Conservation (phyloP, 2,113 vertebrate species). For the Galemys pyrenaicus region DNA sequence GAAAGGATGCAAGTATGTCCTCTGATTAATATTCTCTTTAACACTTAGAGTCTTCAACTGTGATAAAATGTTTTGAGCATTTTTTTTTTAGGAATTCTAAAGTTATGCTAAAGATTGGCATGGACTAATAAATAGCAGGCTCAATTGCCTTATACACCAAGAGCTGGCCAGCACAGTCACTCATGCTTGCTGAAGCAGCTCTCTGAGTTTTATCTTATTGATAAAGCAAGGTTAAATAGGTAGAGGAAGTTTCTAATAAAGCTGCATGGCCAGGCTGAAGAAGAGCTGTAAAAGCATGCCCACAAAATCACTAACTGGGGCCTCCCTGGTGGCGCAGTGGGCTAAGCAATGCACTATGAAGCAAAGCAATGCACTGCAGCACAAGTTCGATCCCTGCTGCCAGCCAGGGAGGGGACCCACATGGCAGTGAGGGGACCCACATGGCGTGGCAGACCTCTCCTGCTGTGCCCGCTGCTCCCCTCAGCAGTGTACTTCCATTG, state of each 20-base stretch:
- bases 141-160: neutral
- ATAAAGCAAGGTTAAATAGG: neutral
- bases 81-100: conserved; percentile 10
- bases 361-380: too few relatives aligned
- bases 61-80: neutral
- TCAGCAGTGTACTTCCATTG: too few relatives aligned
- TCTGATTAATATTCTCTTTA: neutral
- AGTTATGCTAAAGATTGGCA: neutral
- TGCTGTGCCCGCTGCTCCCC: too few relatives aligned
- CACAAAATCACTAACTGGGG: neutral
- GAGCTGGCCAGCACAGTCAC: neutral
- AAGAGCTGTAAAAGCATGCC: neutral
- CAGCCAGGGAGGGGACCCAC: too few relatives aligned
- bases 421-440: too few relatives aligned
- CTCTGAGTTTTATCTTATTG: neutral
- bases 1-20: neutral
- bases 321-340: too few relatives aligned
- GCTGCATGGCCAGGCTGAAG: neutral
- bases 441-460: too few relatives aligned
- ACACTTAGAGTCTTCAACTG: neutral
- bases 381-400: too few relatives aligned
- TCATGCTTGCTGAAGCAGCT: neutral
- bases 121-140: neutral
- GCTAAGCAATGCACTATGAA: too few relatives aligned
- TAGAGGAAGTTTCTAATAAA: neutral